Evolutionary conservation across 1,140 invertebrate genomes (phyloP).

Genomic region (Apis laboriosa): DNA sequence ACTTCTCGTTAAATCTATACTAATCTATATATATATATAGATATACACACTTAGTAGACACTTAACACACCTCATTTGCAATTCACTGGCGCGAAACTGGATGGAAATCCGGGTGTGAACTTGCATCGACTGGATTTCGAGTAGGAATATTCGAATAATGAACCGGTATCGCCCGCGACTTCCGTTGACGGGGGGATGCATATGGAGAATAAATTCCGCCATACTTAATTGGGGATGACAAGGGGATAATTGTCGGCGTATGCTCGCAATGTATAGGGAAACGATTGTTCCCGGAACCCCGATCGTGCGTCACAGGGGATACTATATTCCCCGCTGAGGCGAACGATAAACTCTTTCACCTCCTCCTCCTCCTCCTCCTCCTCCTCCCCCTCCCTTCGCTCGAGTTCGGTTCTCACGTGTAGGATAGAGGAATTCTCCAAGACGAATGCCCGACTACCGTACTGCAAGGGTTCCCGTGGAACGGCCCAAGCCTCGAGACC

Average conservation of each 20-base stretch:
- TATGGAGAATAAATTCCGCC: slow-evolving; percentile 47
- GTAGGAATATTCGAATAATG: no score
- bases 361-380: slow-evolving; percentile 35
- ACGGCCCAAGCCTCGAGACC: slow-evolving; percentile 42
- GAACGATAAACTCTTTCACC: slow-evolving; percentile 63
- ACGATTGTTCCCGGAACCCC: slow-evolving; percentile 60
- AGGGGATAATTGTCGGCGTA: slow-evolving; percentile 59
- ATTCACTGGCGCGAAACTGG: no score
- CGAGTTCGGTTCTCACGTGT: slow-evolving; percentile 70
- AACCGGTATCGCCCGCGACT: no score
- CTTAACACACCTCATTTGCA: no score
- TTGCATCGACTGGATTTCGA: no score
- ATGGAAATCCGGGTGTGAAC: no score
- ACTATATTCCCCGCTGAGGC: slow-evolving; percentile 54
- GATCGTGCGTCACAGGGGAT: slow-evolving; percentile 56
- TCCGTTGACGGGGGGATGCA: slow-evolving; percentile 1
- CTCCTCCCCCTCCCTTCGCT: slow-evolving; percentile 7
- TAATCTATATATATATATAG: no score
- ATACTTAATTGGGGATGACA: slow-evolving; percentile 56
- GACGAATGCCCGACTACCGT: slow-evolving; percentile 72
- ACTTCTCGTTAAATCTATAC: no score
- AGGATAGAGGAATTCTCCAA: slow-evolving; percentile 74
- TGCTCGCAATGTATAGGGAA: slow-evolving; percentile 58
- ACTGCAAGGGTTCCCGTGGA: slow-evolving; percentile 57
- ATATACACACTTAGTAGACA: no score